phyloP scores from a whole-genome alignment of 2,797 vertebrate species.

The Lagocephalus sceleratus region DNA sequence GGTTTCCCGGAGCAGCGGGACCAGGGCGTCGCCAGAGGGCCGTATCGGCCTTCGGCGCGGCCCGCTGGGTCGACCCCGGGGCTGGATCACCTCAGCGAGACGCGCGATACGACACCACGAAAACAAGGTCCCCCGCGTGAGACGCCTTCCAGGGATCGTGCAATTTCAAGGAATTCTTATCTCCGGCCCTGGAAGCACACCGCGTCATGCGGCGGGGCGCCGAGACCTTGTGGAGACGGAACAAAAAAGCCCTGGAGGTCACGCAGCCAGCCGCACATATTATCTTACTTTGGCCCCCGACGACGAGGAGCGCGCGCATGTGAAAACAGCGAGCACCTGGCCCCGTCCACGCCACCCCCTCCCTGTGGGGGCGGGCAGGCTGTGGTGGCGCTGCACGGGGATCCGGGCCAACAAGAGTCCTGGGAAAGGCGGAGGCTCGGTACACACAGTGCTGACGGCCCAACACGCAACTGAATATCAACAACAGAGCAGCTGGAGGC shows the following conservation, averaged over 20 bases:
- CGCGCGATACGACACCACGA: not conserved
- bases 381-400: constrained; percentile 29
- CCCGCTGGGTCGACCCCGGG: not conserved
- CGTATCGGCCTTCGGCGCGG: not conserved
- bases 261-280: constrained; percentile 1
- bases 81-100: constrained; percentile 13
- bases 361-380: constrained; percentile 1
- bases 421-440: constrained; percentile 53
- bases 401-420: constrained; percentile 39
- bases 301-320: constrained; percentile 27
- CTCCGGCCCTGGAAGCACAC: constrained; percentile 10
- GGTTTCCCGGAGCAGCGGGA: not conserved
- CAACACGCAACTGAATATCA: too few species aligned
- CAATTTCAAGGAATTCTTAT: constrained; percentile 56
- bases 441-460: constrained; percentile 7
- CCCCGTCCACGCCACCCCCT: constrained; percentile 20
- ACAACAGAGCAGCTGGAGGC: too few species aligned
- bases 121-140: constrained; percentile 3
- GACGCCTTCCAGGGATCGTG: constrained; percentile 30
- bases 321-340: constrained; percentile 34
- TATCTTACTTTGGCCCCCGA: constrained; percentile 25
- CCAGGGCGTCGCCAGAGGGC: not conserved
- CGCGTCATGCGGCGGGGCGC: constrained; percentile 13
- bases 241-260: not conserved
- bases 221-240: constrained; percentile 20